phyloP scores from a whole-genome alignment of 2,888 invertebrate genomes.

The Frankliniella intonsa region DNA sequence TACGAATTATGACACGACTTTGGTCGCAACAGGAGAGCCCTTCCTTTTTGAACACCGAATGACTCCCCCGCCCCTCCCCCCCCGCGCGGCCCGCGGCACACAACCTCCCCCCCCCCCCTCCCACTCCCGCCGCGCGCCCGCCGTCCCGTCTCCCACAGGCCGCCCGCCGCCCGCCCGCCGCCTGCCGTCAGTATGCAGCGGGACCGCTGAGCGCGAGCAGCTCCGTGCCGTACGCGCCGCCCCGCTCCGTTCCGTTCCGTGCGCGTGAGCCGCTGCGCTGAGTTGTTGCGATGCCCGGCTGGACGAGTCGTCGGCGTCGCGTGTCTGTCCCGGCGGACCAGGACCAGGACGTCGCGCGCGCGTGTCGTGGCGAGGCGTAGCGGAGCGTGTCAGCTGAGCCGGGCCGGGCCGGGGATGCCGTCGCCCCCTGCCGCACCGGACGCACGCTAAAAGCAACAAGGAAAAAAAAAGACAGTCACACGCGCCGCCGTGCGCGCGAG shows the following conservation, averaged over 20 bases:
- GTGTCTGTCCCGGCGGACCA: not conserved
- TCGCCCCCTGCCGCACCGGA: not conserved
- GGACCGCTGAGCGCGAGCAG: constrained; percentile 7
- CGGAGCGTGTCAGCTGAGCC: not conserved
- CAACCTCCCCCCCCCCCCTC: not conserved
- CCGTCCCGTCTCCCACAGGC: not conserved
- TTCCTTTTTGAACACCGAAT: too few relatives aligned
- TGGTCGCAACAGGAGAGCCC: too few relatives aligned
- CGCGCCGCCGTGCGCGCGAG: not conserved
- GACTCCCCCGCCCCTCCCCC: not conserved
- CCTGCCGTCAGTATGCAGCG: constrained; percentile 5
- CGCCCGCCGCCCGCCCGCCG: not conserved
- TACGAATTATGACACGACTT: too few relatives aligned
- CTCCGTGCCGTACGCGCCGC: not conserved
- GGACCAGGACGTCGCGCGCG: not conserved
- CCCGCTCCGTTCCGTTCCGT: not conserved
- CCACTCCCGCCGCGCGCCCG: not conserved
- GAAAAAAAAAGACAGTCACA: not conserved
- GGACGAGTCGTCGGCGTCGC: not conserved
- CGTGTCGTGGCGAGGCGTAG: not conserved
- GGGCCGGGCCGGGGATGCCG: not conserved
- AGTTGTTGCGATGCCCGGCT: not conserved
- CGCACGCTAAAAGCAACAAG: not conserved
- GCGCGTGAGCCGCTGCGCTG: not conserved
- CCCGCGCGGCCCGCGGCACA: not conserved